Evolutionary conservation across 53 echinoderm and acorn worm species (phyloP), one percentile per base, ranked within the genome.

Genomic region (Apostichopus leukothele): DNA sequence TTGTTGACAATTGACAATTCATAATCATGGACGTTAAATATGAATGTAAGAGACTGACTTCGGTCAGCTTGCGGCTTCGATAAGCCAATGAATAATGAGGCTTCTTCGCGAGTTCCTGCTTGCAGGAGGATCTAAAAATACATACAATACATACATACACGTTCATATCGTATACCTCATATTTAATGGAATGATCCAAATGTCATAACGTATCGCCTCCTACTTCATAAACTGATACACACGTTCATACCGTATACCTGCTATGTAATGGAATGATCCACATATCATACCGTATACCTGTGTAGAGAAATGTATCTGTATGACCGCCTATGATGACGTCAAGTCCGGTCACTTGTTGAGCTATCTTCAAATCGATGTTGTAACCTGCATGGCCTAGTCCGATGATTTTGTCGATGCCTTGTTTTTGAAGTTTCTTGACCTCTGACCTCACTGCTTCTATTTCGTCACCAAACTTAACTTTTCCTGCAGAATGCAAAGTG

Each of bases 311-410:
- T 11, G 92, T 93, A 60, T 94, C 90, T n/a, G 90, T 89, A 68
- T 96, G 93, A 10, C 96, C 96, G 0, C 96, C 96, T 4, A 94
- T 75, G 73, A 96, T 90, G 14, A 96, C 74, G 78, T 94, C 94
- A 57, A 94, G 22, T 18, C 94, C 96, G 4, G 71, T 54, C 12
- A 93, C 93, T 50, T 88, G 83, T 52, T 81, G 81, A 14, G 93
- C 96, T 50, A 96, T 96, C 39, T 89, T 74, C 68, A 75, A 54
- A 57, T 96, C 96, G 1, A 93, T 76, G n/a, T 86, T 78, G 39
- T 86, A 90, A 4, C 96, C 94, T 1, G 94, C 85, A 71, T 96
- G 94, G 7, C 96, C 92, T 2, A 96, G 75, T 7, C 94, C 96
- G n/a, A 96, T 93, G 16, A 96, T 94, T 75, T 96, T 96, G 75